A percentile compares a stretch with the other conserved stretches of the same genome.
Evolutionary conservation across 2,113 vertebrate genomes (phyloP).

Genomic region (Mohoua ochrocephala): DNA sequence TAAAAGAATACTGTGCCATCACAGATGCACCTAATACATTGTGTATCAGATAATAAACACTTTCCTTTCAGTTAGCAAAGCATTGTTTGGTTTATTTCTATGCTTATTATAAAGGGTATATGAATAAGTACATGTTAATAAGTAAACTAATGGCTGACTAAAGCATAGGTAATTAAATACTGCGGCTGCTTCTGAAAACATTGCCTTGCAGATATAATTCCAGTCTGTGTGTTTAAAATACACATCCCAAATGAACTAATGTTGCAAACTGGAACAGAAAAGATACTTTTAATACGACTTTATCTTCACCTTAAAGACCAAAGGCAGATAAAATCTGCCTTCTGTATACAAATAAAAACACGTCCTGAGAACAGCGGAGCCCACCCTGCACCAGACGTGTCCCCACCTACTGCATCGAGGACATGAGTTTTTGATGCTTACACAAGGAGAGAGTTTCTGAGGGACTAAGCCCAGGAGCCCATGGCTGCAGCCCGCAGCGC

Average conservation of each 20-base stretch:
- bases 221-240: background rate
- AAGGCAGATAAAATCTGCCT: background rate
- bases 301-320: background rate
- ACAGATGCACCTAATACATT: background rate
- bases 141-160: background rate
- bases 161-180: background rate
- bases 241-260: background rate
- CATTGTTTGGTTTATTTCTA: background rate
- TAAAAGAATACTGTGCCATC: background rate
- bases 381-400: too few relatives aligned
- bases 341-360: background rate
- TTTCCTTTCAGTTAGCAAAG: background rate
- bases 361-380: background rate
- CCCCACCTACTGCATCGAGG: accelerated
- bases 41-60: background rate
- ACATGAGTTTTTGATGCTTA: background rate
- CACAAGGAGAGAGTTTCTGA: background rate
- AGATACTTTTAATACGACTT: background rate
- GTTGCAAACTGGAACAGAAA: background rate
- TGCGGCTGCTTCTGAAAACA: background rate
- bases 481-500: accelerated
- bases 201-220: background rate
- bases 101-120: background rate
- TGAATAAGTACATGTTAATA: background rate
- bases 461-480: background rate